phyloP scores from a whole-genome alignment of 2,797 vertebrate genomes.

The Cynopterus sphinx region DNA sequence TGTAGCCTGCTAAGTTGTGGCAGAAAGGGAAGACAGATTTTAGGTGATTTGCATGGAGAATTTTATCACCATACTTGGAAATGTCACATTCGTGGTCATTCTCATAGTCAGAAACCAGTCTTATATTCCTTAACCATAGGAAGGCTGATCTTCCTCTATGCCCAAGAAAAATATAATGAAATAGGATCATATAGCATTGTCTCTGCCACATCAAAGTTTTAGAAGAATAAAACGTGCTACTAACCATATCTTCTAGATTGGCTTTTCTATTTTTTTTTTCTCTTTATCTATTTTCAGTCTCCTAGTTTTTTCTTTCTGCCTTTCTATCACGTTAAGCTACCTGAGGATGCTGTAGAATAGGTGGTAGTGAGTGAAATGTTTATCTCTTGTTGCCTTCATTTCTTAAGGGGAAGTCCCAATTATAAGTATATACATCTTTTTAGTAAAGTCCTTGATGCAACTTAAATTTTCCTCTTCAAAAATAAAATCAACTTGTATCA shows the following conservation, averaged over 20 bases:
- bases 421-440: conserved; percentile 5
- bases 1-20: background rate
- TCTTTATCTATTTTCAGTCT: background rate
- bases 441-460: conserved; percentile 31
- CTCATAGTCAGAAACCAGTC: background rate
- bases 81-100: background rate
- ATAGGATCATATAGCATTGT: background rate
- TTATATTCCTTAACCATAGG: background rate
- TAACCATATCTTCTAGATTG: background rate
- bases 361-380: background rate
- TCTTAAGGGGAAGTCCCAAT: background rate
- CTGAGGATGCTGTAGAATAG: background rate
- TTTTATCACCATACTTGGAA: background rate
- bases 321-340: background rate
- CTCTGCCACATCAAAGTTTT: background rate
- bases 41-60: background rate
- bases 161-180: background rate
- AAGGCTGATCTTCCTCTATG: background rate
- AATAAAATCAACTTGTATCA: conserved; percentile 26
- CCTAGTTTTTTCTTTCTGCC: background rate
- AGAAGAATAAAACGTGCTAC: background rate
- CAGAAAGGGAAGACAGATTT: background rate
- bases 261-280: background rate
- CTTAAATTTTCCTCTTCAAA: conserved; percentile 28
- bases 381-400: background rate